phyloP scores from a whole-genome alignment of 2,888 invertebrate genomes.

The Andrena bucephala region DNA sequence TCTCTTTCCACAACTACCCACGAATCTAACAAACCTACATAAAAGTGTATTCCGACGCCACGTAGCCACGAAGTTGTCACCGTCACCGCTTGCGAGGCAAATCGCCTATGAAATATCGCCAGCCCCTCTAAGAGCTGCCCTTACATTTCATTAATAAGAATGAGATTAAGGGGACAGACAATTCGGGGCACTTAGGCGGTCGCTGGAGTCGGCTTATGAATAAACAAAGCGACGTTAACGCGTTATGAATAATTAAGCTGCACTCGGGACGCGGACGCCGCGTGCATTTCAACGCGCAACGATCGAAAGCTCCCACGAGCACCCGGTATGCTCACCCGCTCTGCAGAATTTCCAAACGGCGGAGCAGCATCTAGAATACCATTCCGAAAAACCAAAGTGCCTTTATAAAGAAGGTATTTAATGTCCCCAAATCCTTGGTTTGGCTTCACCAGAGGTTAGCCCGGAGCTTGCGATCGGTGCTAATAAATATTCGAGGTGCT shows the following conservation, averaged over 20 bases:
- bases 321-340: not conserved
- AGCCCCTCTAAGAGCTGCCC: not conserved
- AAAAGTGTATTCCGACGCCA: not conserved
- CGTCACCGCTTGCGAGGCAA: not conserved
- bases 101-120: not conserved
- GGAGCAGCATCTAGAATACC: too few relatives aligned
- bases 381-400: too few relatives aligned
- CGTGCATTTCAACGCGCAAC: slow-evolving; percentile 13
- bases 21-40: not conserved
- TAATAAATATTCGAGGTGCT: too few relatives aligned
- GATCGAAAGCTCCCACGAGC: slow-evolving; percentile 12
- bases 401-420: too few relatives aligned
- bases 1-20: not conserved
- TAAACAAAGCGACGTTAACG: slow-evolving; percentile 61
- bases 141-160: slow-evolving; percentile 33
- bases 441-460: too few relatives aligned
- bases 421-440: too few relatives aligned
- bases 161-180: slow-evolving; percentile 30
- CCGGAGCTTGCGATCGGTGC: too few relatives aligned
- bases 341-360: not conserved
- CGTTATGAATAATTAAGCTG: slow-evolving; percentile 61
- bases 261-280: slow-evolving; percentile 27
- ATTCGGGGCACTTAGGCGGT: slow-evolving; percentile 27
- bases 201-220: slow-evolving; percentile 53
- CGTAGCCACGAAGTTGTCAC: not conserved